Base-by-base conservation (phyloP, 2,888 invertebrate species). In the Dolichomitus sp. region DNA sequence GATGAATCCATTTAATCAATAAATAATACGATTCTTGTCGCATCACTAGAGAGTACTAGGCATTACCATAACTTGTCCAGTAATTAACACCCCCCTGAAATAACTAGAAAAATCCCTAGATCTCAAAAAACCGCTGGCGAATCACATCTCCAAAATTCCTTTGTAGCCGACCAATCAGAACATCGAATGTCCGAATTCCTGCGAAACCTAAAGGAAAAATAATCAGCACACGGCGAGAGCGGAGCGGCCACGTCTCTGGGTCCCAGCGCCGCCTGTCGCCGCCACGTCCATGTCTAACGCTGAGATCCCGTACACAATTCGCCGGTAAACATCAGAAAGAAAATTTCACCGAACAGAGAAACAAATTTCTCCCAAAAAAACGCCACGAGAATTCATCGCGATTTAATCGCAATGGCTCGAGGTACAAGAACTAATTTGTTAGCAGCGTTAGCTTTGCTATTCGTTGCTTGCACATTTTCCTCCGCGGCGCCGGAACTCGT, bases 211-310 rank as follows among this genome's bases (percentile, higher is more conserved):
- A 12, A 54, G 5, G 23, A 19, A 23, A 54, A 54, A 54, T 23
- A 7, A 54, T 54, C 30, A 30, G 42, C 57, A 17, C 70, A 17
- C 70, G 57, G 57, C n/a, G 30, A 59, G 70, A 42, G 2, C 54
- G 37, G 69, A 40, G 48, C 73, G 50, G 79, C 79, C 79, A 79
- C 79, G 79, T 79, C 73, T 65, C 59, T 50, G 70, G 27, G 42
- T 68, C 30, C 23, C 12, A 27, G 40, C 27, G 50, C 54, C 50
- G 63, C 69, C 59, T 17, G 11, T 61, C 54, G 75, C 37, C 85
- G 89, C 89, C 88, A 89, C 89, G 89, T 89, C 86, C 87, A 61
- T 87, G 79, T 84, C 78, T 82, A 69, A 61, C 70, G 66, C 70
- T 74, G 72, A 81, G 30, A 66, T 65, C 77, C 19, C 19, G 19